Conservation (phyloP, 2,113 vertebrate genomes). For the Apus apus region DNA sequence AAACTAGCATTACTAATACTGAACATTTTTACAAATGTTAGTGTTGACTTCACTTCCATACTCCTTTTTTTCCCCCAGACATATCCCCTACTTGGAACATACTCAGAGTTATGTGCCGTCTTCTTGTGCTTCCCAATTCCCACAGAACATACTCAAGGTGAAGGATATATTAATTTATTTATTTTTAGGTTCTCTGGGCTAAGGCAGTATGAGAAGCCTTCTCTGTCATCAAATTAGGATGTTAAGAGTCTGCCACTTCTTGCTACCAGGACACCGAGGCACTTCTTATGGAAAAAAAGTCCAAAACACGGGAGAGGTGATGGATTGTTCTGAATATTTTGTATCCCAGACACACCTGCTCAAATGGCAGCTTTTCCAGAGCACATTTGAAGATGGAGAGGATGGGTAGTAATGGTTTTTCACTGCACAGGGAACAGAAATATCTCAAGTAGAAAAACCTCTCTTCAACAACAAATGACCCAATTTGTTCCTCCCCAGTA, state of each 20-base stretch:
- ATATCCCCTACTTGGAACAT: not conserved
- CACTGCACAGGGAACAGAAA: not conserved
- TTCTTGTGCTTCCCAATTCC: not conserved
- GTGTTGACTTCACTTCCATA: not conserved
- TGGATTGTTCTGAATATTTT: not conserved
- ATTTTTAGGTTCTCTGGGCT: not conserved
- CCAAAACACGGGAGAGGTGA: not conserved
- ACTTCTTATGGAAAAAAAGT: not conserved
- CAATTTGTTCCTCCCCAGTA: slow-evolving; percentile 33
- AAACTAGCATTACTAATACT: not conserved
- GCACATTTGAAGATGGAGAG: not conserved
- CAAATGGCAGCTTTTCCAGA: not conserved
- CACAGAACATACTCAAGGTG: not conserved
- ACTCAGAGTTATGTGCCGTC: not conserved
- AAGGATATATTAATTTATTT: not conserved
- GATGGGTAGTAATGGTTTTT: not conserved
- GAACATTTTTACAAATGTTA: not conserved
- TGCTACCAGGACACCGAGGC: not conserved
- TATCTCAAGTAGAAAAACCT: not conserved
- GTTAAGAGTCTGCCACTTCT: not conserved
- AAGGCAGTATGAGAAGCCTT: not conserved
- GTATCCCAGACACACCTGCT: not conserved
- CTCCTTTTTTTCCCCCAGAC: not conserved
- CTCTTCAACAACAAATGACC: not conserved
- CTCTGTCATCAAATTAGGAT: not conserved